Conservation (phyloP, 2,797 vertebrate species). For the Vipera latastei region DNA sequence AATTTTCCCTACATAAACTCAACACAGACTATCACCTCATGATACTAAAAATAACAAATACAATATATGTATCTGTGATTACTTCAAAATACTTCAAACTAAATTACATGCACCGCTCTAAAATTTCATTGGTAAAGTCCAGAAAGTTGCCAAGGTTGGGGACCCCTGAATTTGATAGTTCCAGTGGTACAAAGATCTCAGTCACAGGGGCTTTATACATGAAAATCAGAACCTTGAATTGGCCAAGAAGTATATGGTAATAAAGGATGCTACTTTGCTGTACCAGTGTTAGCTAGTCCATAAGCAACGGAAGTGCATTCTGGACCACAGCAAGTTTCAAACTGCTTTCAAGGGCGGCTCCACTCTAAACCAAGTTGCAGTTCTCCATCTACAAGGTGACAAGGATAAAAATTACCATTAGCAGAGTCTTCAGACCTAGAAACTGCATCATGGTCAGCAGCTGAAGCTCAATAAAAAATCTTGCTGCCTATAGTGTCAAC, state of each 20-base stretch:
- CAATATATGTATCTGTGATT: background rate
- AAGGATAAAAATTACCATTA: background rate
- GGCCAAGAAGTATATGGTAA: background rate
- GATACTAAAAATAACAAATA: background rate
- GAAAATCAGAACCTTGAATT: background rate
- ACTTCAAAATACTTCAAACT: background rate
- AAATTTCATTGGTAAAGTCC: background rate
- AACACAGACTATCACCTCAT: background rate
- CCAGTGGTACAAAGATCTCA: background rate
- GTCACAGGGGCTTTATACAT: background rate
- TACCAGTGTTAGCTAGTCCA: background rate
- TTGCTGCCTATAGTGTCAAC: background rate
- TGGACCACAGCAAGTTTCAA: background rate
- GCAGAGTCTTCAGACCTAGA: background rate
- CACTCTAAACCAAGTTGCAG: background rate
- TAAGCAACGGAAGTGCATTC: background rate
- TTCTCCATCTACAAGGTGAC: background rate
- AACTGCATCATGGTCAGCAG: background rate
- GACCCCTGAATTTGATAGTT: background rate
- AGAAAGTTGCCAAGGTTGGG: too few relatives aligned
- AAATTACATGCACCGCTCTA: background rate
- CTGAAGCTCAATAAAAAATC: background rate
- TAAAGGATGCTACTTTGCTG: background rate
- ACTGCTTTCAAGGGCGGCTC: background rate
- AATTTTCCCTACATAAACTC: background rate